Percentiles rank a stretch among this genome's conserved stretches.
These are phyloP conservation scores for Catharus minimus DNA, from an alignment of 2,113 vertebrate species.

Conservation along the genomic window DNA sequence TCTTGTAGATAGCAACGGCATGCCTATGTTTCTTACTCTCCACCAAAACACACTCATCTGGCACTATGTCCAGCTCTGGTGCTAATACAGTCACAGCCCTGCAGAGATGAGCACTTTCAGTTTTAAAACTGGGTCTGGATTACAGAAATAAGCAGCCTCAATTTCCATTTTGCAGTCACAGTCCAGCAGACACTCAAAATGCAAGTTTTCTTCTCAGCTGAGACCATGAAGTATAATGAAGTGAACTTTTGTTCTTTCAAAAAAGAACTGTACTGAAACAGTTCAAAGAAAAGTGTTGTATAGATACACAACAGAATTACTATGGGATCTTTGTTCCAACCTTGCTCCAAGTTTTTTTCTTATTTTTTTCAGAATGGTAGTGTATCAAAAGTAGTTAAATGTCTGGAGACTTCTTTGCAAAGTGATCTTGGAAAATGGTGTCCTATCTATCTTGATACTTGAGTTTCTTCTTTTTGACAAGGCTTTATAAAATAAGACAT, in stretches of 20 bases:
- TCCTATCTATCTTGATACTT: background rate
- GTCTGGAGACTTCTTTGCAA: background rate
- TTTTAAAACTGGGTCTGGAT: background rate
- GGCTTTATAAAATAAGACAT: background rate
- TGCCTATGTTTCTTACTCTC: background rate
- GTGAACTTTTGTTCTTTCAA: background rate
- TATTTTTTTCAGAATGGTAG: background rate
- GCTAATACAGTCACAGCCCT: background rate
- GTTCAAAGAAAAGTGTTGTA: background rate
- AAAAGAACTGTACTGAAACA: background rate
- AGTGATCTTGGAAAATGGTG: background rate
- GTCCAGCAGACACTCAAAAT: background rate
- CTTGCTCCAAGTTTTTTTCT: background rate
- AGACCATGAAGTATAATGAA: background rate
- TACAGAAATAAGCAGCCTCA: background rate
- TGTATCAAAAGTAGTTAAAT: background rate
- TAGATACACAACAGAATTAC: background rate
- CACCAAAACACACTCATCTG: background rate
- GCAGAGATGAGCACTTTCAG: rapidly evolving
- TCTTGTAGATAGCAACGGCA: background rate
- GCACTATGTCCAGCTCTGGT: background rate
- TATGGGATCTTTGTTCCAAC: background rate
- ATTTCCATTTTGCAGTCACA: background rate
- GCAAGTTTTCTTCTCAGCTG: background rate
- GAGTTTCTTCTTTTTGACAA: background rate